Evolutionary conservation across 2,888 invertebrate genomes (phyloP), one percentile per base, ranked within the genome.

Genomic region (Drymonia ruficornis): DNA sequence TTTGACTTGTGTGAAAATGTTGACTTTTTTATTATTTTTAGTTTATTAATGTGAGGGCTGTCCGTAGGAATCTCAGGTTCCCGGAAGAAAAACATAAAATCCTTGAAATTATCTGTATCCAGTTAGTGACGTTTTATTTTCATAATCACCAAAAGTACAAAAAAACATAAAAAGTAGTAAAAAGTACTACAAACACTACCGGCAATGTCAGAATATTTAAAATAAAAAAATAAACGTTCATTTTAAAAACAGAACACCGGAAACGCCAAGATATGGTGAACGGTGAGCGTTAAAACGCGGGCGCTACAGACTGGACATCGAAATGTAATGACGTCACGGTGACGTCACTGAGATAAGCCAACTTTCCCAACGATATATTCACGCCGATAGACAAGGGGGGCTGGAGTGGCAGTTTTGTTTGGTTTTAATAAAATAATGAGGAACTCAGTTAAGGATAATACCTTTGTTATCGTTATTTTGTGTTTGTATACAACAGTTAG

Each of bases 321-420:
- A 69, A 74, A 61, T 62, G 48, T 53, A 34, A 43, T 53, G 47
- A 34, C 53, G 42, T 56, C 63, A 58, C 38, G 19, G 50, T 53
- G 47, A 34, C 53, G 48, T 56, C 61, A 58, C 40, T 28, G 50
- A 71, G 76, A 79, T 79, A 79, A 79, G 70, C 70, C 61, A 76
- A 78, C 74, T 76, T 76, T 74, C 62, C 50, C 72, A 55, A 66
- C 59, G 68, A 52, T 56, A 63, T 57, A 61, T 58, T 60, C 55
- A 62, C 56, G 42, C 52, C 40, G 43, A 38, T 11, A 16, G 36
- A 34, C 12, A 52, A 46, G 52, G 48, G 50, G 46, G 52, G 53
- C 50, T 52, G 55, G 53, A 67, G 56, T 59, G 58, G 16, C 55
- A 52, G 65, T 60, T 63, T 67, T 57, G 60, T 53, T 60, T 60